Conservation (phyloP, 2,888 invertebrate species). For the Zele albiditarsus region DNA sequence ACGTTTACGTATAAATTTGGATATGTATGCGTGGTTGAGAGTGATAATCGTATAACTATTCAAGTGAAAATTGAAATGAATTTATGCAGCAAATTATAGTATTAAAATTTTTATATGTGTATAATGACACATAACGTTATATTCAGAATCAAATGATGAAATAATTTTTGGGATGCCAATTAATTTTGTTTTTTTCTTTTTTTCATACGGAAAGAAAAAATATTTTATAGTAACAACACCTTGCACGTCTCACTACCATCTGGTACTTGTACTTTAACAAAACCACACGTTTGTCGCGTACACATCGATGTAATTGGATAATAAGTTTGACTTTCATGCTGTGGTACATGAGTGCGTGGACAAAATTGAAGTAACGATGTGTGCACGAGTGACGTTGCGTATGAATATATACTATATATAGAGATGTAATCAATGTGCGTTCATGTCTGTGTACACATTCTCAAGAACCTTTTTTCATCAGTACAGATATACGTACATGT, state of each 20-base stretch:
- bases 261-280: conserved; percentile 64
- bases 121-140: conserved; percentile 2
- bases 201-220: not conserved
- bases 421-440: not conserved
- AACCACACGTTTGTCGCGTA: conserved; percentile 64
- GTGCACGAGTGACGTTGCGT: not conserved
- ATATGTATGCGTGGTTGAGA: no score
- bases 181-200: no score
- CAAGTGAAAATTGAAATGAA: conserved; percentile 18
- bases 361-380: not conserved
- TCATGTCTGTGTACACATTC: not conserved
- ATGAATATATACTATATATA: not conserved
- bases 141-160: no score
- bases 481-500: not conserved
- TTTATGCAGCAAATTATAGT: conserved; percentile 31
- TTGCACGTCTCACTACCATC: conserved; percentile 63
- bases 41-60: no score
- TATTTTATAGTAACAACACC: not conserved
- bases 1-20: no score
- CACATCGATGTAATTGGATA: conserved; percentile 69
- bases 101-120: conserved; percentile 16
- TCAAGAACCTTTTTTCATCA: not conserved
- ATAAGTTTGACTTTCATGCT: conserved; percentile 60
- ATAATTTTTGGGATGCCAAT: no score
- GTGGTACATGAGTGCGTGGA: not conserved